phyloP scores from a whole-genome alignment of 2,888 invertebrate species.

The Prenolepis imparis region DNA sequence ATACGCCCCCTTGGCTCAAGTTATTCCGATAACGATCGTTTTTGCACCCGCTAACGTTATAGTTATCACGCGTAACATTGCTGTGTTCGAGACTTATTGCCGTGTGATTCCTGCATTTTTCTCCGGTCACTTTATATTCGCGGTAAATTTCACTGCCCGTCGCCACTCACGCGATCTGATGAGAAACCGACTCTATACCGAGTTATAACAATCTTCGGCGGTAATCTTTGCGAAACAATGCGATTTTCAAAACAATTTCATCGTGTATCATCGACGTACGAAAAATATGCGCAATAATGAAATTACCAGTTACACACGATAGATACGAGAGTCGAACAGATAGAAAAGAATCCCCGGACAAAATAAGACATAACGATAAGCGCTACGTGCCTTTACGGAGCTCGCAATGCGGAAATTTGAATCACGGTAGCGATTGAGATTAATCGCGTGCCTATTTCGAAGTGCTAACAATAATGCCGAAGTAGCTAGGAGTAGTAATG shows the following conservation, averaged over 20 bases:
- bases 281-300: conserved; percentile 32
- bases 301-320: conserved; percentile 30
- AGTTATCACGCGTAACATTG: conserved; percentile 51
- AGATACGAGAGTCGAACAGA: neutral
- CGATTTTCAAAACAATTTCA: conserved; percentile 52
- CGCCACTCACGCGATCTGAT: conserved; percentile 39
- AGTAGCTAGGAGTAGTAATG: conserved; percentile 8
- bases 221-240: conserved; percentile 33
- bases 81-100: conserved; percentile 34
- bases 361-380: conserved; percentile 5
- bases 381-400: neutral
- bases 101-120: conserved; percentile 38
- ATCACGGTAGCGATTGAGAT: conserved; percentile 48
- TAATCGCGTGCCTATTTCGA: conserved; percentile 41
- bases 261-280: conserved; percentile 1
- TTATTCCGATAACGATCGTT: conserved; percentile 53
- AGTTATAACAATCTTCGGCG: conserved; percentile 33
- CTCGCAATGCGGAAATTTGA: conserved; percentile 37
- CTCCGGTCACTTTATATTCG: conserved; percentile 3
- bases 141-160: conserved; percentile 22
- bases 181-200: conserved; percentile 20
- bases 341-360: neutral
- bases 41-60: conserved; percentile 15
- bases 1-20: conserved; percentile 42
- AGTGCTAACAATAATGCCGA: conserved; percentile 26